Base-by-base conservation (phyloP, 2,113 vertebrate genomes). In the Asarcornis scutulata region DNA sequence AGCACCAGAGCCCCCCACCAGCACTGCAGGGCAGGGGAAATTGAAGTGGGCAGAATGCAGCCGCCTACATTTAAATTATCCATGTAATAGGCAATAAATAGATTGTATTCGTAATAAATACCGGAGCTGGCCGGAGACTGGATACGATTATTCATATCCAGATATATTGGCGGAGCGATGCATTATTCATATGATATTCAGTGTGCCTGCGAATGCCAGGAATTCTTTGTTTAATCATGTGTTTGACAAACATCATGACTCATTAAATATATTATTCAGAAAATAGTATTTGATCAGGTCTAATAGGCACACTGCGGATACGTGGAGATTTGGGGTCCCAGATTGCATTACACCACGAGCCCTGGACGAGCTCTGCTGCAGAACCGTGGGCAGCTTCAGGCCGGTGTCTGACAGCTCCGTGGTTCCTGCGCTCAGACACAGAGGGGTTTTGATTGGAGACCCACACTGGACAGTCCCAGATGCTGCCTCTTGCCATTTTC, bases 211-310 rank as follows among this genome's bases (percentile, higher is more conserved):
- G 8, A 64, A 89, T 78, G 95, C 89, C 95, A 95, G 93, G 90
- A 83, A 94, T 96, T 95, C 95, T 96, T 93, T 97, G 91, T 96
- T 96, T 96, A 96, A 96, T 95, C 94, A 93, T 96, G 93, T 96
- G 90, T 96, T 97, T 96, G 93, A 96, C 96, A 96, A 96, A 94
- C 93, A 96, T 60, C 86, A 64, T 95, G 93, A 95, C 83, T 96
- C 95, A 94, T 91, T 91, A 93, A 86, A 91, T 77, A 50, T 21
- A 74, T 91, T 91, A 88, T 93, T 91, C 93, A 91, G 89, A 83
- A 95, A 96, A 97, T 75, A 93, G 88, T 91, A 63, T 81, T 95
- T 93, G 91, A 81, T 81, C 80, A 66, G 92, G 73, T 50, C 90
- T 85, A 80, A 93, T 22, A 53, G 38, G 59, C 7, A 0, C 11